A percentile compares a stretch with the other conserved stretches of the same genome.
Evolutionary conservation across 1,140 invertebrate genomes (phyloP).

Genomic region (Zophobas atratus): DNA sequence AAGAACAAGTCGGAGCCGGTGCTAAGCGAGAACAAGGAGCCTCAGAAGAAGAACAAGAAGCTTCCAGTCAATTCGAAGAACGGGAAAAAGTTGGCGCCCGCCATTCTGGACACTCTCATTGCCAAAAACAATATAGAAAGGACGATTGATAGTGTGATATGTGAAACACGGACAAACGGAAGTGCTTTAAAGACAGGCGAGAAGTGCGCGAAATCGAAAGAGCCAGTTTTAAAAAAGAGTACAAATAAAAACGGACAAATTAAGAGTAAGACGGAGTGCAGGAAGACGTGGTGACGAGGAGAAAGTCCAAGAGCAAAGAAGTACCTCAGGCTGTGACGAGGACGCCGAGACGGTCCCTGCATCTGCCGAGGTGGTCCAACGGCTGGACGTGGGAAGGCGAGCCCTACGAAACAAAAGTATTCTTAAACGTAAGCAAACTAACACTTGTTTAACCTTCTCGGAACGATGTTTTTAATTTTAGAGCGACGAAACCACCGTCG

Average conservation of each 20-base stretch:
- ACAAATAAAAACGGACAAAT: constrained; percentile 50
- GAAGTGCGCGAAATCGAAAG: constrained; percentile 57
- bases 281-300: constrained; percentile 44
- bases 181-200: constrained; percentile 49
- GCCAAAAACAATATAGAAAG: constrained; percentile 73
- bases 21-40: constrained; percentile 29
- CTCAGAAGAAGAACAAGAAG: constrained; percentile 63
- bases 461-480: constrained; percentile 67
- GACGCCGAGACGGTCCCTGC: constrained; percentile 67
- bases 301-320: constrained; percentile 66
- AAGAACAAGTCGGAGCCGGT: constrained; percentile 57
- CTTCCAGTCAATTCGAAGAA: constrained; percentile 65
- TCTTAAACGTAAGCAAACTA: constrained; percentile 83
- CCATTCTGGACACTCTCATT: constrained; percentile 70
- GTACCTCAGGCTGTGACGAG: constrained; percentile 66
- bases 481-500: constrained; percentile 85
- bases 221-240: constrained; percentile 50
- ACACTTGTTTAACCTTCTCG: neutral
- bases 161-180: constrained; percentile 58
- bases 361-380: constrained; percentile 87
- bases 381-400: constrained; percentile 94
- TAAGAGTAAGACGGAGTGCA: constrained; percentile 41
- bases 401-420: constrained; percentile 86
- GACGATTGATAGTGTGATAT: constrained; percentile 67
- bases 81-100: constrained; percentile 69